Evolutionary conservation across 1,140 invertebrate species (phyloP).

Genomic region (Tetraneura akinire): DNA sequence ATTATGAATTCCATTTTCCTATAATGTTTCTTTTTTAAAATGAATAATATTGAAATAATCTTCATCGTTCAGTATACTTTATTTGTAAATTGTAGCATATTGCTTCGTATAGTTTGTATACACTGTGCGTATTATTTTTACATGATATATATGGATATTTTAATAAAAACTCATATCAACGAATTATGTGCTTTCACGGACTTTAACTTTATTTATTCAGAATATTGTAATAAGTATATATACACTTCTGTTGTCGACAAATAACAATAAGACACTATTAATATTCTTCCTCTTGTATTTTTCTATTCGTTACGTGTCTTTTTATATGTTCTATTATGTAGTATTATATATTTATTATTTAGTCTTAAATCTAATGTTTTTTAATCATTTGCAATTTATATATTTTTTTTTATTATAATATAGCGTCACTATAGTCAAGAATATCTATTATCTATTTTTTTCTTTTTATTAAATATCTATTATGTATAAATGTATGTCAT

Average conservation of each 20-base stretch:
- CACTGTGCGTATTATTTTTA: background rate
- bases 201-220: background rate
- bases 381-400: background rate
- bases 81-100: too few relatives aligned
- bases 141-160: too few relatives aligned
- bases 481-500: too few relatives aligned
- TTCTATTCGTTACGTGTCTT: background rate
- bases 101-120: background rate
- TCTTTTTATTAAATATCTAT: too few relatives aligned
- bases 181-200: background rate
- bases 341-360: too few relatives aligned
- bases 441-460: too few relatives aligned
- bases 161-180: slow-evolving; percentile 3
- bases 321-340: too few relatives aligned
- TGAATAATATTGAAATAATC: slow-evolving; percentile 27
- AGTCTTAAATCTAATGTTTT: too few relatives aligned
- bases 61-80: background rate
- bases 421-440: too few relatives aligned
- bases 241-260: background rate
- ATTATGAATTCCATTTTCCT: background rate
- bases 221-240: background rate
- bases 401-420: background rate
- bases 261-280: background rate
- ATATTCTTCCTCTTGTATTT: background rate
- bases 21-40: too few relatives aligned